Base-by-base conservation (phyloP, 2,888 invertebrate genomes). In the Petrolisthes cinctipes region DNA sequence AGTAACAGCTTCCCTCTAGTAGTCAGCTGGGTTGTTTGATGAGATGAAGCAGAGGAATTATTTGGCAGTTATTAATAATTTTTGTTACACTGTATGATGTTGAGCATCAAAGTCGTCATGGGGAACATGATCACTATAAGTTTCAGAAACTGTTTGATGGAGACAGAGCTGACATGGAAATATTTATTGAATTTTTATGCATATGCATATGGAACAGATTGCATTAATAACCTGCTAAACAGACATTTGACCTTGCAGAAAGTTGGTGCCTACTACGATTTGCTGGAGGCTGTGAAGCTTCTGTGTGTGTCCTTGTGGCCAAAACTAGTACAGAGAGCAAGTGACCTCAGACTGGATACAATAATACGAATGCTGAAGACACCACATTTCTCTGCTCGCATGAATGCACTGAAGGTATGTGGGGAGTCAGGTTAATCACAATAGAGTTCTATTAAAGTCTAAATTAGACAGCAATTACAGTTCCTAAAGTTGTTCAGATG, bases 311-410 rank as follows among this genome's bases (percentile, higher is more conserved):
- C 92, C 86, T 92, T 94, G 91, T 93, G 93, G 93, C 92, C 93
- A 1, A 91, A 92, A 14, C 92, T 93, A 89, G 92, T 92, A 53
- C 92, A 92, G 85, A 91, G 92, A 20, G 92, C 93, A 71, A 93
- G 93, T 91, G 92, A 92, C 73, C 92, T 93, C 11, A 91, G 91
- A 56, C 91, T 92, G 71, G 91, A 93, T 68, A 92, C 93, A 53
- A 93, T 93, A 51, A 92, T 93, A 23, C 91, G 93, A 56, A 93
- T 94, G 93, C 92, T 94, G 79, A 93, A 93, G 91, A 93, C 93
- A 9, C 93, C 93, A 56, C 93, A 94, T 91, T 94, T 94, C 91
- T 93, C 93, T 91, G 93, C 93, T 23, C 92, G 93, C 91, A 94
- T 94, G 93, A 93, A 93, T 91, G 93, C 93, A 0, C 91, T 94